Percentiles rank a stretch among this genome's conserved stretches.
phyloP scores from a whole-genome alignment of 2,797 vertebrate species.

The Pipistrellus pipistrellus region DNA sequence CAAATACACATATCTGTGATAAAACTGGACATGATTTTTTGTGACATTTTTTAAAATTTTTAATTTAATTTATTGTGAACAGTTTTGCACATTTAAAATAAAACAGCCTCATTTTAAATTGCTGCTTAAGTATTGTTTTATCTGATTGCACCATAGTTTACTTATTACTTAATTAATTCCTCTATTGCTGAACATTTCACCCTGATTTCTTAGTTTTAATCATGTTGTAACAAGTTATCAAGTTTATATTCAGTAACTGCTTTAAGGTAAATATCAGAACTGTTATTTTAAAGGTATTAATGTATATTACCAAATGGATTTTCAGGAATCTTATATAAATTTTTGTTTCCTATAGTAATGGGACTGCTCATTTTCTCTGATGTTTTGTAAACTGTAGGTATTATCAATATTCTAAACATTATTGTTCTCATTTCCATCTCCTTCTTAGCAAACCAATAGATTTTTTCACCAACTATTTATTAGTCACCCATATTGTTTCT shows the following conservation, averaged over 20 bases:
- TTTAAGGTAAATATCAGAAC: conserved; percentile 19
- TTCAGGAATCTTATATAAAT: neutral
- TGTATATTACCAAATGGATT: neutral
- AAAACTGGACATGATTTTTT: neutral
- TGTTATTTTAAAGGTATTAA: neutral
- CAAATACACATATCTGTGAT: too few species aligned
- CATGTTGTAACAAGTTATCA: neutral
- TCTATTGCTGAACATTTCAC: neutral
- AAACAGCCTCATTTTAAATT: conserved; percentile 11
- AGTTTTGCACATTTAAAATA: neutral
- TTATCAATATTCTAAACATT: neutral
- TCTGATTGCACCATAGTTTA: neutral
- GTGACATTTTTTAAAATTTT: neutral
- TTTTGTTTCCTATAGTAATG: neutral
- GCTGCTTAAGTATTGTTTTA: neutral
- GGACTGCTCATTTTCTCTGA: neutral
- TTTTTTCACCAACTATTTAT: neutral
- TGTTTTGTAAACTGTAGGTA: neutral
- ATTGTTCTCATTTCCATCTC: conserved; percentile 10
- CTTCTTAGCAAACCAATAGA: neutral
- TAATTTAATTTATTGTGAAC: neutral
- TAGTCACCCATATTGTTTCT: neutral
- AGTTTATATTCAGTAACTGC: neutral
- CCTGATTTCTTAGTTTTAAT: neutral
- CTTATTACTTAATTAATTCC: neutral